Percentiles rank a stretch among this genome's conserved stretches.
These are phyloP conservation scores for Alosa alosa DNA, from an alignment of 2,113 vertebrate species.

Conservation along the genomic window DNA sequence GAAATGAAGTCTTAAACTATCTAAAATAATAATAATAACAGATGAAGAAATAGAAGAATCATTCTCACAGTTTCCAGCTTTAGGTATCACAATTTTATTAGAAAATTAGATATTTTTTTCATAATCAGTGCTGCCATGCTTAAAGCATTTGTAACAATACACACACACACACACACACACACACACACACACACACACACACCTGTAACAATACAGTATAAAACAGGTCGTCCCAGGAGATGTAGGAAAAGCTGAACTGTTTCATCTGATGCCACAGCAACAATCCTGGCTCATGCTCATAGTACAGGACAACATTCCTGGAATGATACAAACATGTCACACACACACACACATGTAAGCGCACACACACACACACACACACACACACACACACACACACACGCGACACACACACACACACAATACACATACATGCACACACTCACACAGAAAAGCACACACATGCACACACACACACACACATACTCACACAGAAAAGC, in stretches of 20 bases:
- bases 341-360: slow-evolving; percentile 57
- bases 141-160: slow-evolving; percentile 60
- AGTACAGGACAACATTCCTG: slow-evolving; percentile 71
- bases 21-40: neutral
- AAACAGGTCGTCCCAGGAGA: slow-evolving; percentile 69
- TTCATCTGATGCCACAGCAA: slow-evolving; percentile 66
- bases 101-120: slow-evolving; percentile 73
- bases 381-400: slow-evolving; percentile 56
- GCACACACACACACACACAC: slow-evolving; percentile 61
- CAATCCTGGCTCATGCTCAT: slow-evolving; percentile 77
- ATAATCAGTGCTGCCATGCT: slow-evolving; percentile 76
- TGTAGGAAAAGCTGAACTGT: slow-evolving; percentile 72
- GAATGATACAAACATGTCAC: slow-evolving; percentile 66
- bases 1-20: too few species aligned
- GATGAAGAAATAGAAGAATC: neutral
- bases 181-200: too few species aligned
- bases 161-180: too few species aligned
- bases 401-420: slow-evolving; percentile 53
- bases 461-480: slow-evolving; percentile 42
- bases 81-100: slow-evolving; percentile 81
- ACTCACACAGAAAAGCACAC: slow-evolving; percentile 50
- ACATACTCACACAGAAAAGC: slow-evolving; percentile 58
- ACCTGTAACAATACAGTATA: slow-evolving; percentile 73
- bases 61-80: slow-evolving; percentile 38
- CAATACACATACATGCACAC: neutral